Percentiles rank a stretch among this genome's conserved stretches.
Evolutionary conservation across 2,797 vertebrate species (phyloP).

Genomic region (Triplophysa yarkandensis): DNA sequence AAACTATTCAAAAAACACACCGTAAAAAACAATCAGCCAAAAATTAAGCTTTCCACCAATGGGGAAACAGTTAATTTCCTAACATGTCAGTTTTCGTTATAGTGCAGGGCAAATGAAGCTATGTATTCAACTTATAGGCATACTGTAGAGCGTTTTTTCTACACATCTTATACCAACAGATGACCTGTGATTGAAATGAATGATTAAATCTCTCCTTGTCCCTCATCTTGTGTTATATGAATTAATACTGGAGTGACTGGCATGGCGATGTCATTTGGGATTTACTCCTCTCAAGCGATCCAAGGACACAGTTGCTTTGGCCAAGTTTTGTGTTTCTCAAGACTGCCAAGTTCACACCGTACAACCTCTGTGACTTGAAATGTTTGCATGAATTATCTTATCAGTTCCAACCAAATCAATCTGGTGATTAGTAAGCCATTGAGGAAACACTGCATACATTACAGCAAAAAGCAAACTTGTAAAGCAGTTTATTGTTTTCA

Average conservation of each 20-base stretch:
- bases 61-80: no score
- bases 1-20: no score
- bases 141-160: no score
- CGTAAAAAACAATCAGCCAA: no score
- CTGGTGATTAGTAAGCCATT: constrained; percentile 31
- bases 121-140: neutral
- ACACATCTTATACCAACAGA: neutral
- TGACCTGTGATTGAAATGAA: neutral
- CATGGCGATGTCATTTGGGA: neutral
- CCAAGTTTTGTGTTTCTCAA: constrained; percentile 6
- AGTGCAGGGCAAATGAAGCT: neutral
- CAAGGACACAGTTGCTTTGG: constrained; percentile 13
- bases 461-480: constrained; percentile 14
- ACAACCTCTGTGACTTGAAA: constrained; percentile 14
- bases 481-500: constrained; percentile 27
- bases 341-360: constrained; percentile 2
- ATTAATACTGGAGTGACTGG: neutral
- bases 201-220: neutral
- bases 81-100: no score
- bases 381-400: constrained; percentile 57
- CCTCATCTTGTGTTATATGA: neutral
- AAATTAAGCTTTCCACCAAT: no score
- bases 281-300: neutral
- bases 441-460: constrained; percentile 34
- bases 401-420: constrained; percentile 38